phyloP scores from a whole-genome alignment of 2,797 vertebrate genomes.

The Hybognathus amarus region DNA sequence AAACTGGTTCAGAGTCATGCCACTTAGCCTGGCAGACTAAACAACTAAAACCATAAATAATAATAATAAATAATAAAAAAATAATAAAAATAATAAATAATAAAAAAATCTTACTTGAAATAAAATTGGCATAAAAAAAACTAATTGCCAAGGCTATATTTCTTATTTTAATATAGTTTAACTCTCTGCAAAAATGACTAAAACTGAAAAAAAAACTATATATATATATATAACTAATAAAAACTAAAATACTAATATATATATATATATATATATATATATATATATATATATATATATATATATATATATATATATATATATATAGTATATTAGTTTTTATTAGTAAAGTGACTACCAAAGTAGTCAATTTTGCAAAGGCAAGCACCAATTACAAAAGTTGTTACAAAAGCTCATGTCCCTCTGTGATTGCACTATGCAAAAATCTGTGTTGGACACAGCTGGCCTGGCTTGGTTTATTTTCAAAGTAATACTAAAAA shows the following conservation, averaged over 20 bases:
- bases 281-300: no score
- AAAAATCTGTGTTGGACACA: neutral
- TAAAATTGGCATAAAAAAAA: no score
- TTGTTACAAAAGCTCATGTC: neutral
- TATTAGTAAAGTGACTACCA: no score
- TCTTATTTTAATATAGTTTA: neutral
- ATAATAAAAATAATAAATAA: no score
- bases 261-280: no score
- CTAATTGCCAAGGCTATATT: neutral
- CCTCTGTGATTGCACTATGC: constrained; percentile 6
- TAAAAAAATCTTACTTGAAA: no score
- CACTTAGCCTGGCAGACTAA: neutral
- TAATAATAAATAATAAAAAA: no score
- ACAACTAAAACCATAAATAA: neutral
- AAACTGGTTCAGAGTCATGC: neutral
- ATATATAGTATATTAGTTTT: no score
- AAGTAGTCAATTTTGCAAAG: neutral
- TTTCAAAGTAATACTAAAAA: constrained; percentile 50
- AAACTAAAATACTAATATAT: no score
- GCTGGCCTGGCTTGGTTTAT: constrained; percentile 52
- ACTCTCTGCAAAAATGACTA: neutral
- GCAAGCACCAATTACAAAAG: neutral
- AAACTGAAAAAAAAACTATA: neutral
- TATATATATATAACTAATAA: no score
- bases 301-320: no score